Conservation (phyloP, 2,797 vertebrate genomes). For the Tragelaphus eurycerus region DNA sequence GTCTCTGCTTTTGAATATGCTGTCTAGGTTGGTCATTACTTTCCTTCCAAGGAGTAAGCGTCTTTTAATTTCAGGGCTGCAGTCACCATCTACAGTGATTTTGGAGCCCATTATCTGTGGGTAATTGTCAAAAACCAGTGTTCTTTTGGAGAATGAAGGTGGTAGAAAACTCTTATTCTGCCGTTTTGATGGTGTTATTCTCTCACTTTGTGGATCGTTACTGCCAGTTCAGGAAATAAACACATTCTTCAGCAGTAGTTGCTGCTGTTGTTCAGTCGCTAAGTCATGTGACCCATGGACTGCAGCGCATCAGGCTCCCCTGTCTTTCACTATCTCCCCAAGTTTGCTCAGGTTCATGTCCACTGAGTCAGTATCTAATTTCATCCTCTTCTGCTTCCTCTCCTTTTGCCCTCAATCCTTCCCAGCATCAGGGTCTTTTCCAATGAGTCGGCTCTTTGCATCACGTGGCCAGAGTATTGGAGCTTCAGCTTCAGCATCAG, state of each 20-base stretch:
- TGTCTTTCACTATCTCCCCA: background rate
- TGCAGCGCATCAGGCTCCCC: background rate
- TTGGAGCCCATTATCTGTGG: background rate
- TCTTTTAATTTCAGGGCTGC: too few relatives aligned
- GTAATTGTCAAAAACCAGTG: background rate
- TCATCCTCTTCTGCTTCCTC: background rate
- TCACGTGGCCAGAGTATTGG: background rate
- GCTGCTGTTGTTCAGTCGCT: background rate
- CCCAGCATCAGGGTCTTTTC: background rate
- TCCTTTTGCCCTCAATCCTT: background rate
- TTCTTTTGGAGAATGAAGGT: background rate
- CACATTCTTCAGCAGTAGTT: background rate
- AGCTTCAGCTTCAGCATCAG: background rate
- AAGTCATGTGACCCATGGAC: background rate
- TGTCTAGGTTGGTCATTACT: too few relatives aligned
- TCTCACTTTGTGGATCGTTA: background rate
- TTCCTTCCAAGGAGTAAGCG: too few relatives aligned
- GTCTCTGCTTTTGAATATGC: too few relatives aligned
- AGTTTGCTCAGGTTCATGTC: background rate
- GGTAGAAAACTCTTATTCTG: background rate
- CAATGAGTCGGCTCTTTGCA: background rate
- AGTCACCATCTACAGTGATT: too few relatives aligned
- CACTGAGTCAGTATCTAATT: background rate
- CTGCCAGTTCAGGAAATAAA: background rate
- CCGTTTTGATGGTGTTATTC: background rate